A percentile compares a stretch with the other conserved stretches of the same genome.
Conservation (phyloP, 2,888 invertebrate species). For the Anthrax anthrax region DNA sequence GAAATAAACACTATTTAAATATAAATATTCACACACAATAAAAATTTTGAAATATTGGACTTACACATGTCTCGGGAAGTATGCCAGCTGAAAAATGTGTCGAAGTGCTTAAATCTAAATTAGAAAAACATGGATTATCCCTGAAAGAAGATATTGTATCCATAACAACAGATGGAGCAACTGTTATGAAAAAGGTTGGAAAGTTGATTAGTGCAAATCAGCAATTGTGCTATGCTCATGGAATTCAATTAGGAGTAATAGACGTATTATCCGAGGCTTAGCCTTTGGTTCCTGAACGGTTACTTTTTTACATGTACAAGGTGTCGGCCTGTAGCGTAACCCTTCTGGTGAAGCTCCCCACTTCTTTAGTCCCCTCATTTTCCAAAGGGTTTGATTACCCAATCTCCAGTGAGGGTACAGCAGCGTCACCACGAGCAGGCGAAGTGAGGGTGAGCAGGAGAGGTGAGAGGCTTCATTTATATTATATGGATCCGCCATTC, state of each 20-base stretch:
- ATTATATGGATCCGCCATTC: too few species aligned
- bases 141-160: background rate
- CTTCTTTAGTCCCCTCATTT: too few species aligned
- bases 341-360: too few species aligned
- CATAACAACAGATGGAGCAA: background rate
- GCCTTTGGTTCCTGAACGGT: too few species aligned
- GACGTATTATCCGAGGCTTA: constrained; percentile 1
- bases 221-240: background rate
- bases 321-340: too few species aligned
- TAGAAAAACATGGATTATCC: background rate
- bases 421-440: too few species aligned
- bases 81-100: constrained; percentile 3
- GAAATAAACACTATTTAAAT: constrained; percentile 2
- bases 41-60: constrained; percentile 3
- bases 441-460: too few species aligned
- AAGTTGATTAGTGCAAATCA: background rate
- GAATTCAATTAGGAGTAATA: background rate
- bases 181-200: background rate
- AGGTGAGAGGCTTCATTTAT: too few species aligned
- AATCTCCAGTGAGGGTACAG: too few species aligned
- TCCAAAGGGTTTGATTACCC: too few species aligned
- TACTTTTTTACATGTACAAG: too few species aligned
- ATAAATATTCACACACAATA: constrained; percentile 1
- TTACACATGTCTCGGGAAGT: background rate
- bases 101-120: background rate